Base-by-base conservation (phyloP, 2,797 vertebrate genomes). In the Phrynocephalus vlangalii region DNA sequence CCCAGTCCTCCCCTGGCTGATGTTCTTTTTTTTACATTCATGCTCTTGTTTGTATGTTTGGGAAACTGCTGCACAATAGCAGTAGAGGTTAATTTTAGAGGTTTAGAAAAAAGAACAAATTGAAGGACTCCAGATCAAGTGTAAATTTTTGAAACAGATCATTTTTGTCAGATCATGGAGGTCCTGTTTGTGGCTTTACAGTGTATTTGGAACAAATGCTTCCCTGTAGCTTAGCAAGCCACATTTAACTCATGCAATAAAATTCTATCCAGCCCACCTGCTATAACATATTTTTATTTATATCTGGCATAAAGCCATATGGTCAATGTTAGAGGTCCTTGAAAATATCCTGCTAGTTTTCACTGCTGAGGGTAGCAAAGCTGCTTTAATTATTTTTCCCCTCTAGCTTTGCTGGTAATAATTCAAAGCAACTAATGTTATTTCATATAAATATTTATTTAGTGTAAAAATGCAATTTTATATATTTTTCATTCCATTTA, bases 241-340 rank as follows among this genome's bases (percentile, higher is more conserved):
- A 94, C 73, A 81, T 93, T 91, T 93, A 92, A 86, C 91, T 91
- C 90, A 79, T 71, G 90, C 93, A 93, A 79, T 91, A 91, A 95
- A 94, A 96, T 93, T 92, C 86, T 94, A 96, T 94, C 91, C 94
- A 94, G 91, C 90, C 92, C 87, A 94, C 92, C 91, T 91, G 89
- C 66, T 88, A 48, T 88, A 86, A 89, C 79, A 77, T 93, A 90
- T 86, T 95, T 95, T 93, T 94, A 94, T 94, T 94, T 96, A 87
- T 89, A 84, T 84, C 87, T 26, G 86, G 90, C 92, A 77, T 73
- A 77, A 85, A 84, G 95, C 93, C 93, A 89, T 94, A 92, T 95
- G 92, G 91, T 94, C 91, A 91, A 92, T 3, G 71, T 95, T 91
- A 95, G 94, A 91, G 90, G 92, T 90, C 86, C 90, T 92, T 90